Base-by-base conservation (phyloP, 2,888 invertebrate species). In the Acrobasis consociella region DNA sequence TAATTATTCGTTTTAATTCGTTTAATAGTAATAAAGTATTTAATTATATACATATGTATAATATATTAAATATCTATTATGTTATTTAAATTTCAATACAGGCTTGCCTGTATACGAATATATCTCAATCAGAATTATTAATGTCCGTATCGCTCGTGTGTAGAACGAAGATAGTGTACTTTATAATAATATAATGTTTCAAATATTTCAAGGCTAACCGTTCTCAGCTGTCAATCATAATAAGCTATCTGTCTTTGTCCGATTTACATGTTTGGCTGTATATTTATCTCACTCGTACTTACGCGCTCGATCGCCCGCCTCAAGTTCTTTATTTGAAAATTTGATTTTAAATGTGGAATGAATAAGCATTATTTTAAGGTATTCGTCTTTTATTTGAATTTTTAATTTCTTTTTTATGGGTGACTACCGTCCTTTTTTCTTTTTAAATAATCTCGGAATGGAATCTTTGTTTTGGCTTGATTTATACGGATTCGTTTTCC, bases 211-310 rank as follows among this genome's bases (percentile, higher is more conserved):
- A 92, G 92, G 92, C 89, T 90, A 91, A 91, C 91, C 91, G 91
- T 91, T 91, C 91, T 91, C 88, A 92, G 90, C 92, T 92, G 92
- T 92, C 92, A 92, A 92, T 92, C 92, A 92, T 92, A 91, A 91
- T 91, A 91, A 89, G 87, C 85, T 89, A 86, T 85, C 85, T 77
- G 77, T 89, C 91, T 86, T 85, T 80, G 75, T 91, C 86, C 74
- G 75, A 77, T 83, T 72, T 78, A 82, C 80, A 76, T 76, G 77
- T 77, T 75, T 73, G 71, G 66, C 71, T 73, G 71, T 85, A 76
- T 71, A 64, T 76, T 77, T 71, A 63, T 88, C 86, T 82, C 84
- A 65, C 72, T 85, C 83, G 65, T 74, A 68, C 83, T 81, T 78
- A 80, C 81, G 79, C 80, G 83, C 81, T 77, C 86, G 85, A 91